A percentile compares a stretch with the other conserved stretches of the same genome.
Evolutionary conservation across 92 coral and sea anemone species (phyloP).

Genomic region (Pocillopora meandrina): DNA sequence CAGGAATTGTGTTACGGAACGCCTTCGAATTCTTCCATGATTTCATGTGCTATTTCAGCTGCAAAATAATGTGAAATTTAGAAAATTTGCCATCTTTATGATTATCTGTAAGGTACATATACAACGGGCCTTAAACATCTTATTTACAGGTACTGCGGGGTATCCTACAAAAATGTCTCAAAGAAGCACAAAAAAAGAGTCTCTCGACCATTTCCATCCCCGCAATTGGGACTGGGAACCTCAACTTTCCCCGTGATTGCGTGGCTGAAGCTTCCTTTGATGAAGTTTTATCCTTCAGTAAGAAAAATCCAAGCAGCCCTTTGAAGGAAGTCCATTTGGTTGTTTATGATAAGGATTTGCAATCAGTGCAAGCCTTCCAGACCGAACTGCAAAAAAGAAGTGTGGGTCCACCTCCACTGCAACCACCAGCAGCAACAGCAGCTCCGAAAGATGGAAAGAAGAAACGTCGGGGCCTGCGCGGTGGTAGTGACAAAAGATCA

Average conservation of each 20-base stretch:
- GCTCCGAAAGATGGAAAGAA: neutral
- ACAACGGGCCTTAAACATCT: too few species aligned
- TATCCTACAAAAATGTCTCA: conserved; percentile 59
- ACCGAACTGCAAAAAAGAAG: conserved; percentile 34
- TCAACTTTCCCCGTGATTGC: conserved; percentile 62
- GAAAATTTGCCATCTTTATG: too few species aligned
- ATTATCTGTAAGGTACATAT: too few species aligned
- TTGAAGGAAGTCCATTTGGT: conserved; percentile 71
- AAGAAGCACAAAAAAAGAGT: conserved; percentile 53
- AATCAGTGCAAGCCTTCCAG: conserved; percentile 61
- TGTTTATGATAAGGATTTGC: conserved; percentile 62
- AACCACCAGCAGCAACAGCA: neutral
- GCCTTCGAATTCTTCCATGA: too few species aligned
- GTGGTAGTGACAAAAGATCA: neutral
- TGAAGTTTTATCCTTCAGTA: conserved; percentile 55
- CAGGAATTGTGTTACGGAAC: too few species aligned
- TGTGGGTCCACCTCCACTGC: neutral
- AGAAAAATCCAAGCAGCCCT: conserved; percentile 44
- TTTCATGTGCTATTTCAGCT: too few species aligned
- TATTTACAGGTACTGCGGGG: conserved; percentile 37
- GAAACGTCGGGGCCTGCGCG: conserved; percentile 10
- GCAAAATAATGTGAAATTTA: too few species aligned
- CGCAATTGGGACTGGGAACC: conserved; percentile 86
- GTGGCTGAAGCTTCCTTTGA: conserved; percentile 77
- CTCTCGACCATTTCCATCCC: conserved; percentile 76